phyloP scores from a whole-genome alignment of 2,888 invertebrate genomes.

The Spilosoma lubricipeda region DNA sequence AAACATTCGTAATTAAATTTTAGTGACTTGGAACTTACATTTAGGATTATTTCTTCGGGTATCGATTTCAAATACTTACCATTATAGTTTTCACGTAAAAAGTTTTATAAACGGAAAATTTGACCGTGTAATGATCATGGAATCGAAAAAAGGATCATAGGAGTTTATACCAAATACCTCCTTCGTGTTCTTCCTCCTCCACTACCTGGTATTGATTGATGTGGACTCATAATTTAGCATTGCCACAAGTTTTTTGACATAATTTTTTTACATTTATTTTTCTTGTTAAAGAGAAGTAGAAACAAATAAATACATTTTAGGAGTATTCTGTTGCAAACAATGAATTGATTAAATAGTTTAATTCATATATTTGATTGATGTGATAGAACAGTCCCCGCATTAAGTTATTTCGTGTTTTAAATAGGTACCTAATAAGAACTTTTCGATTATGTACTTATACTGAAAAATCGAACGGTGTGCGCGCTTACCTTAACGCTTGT shows the following conservation, averaged over 20 bases:
- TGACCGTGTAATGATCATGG: background rate
- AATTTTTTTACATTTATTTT: background rate
- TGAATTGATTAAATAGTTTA: background rate
- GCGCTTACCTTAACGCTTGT: conserved; percentile 10
- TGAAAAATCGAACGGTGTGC: conserved; percentile 13
- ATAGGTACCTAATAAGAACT: conserved; percentile 15
- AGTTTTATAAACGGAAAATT: background rate
- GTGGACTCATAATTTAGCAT: background rate
- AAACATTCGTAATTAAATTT: background rate
- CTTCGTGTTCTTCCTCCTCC: background rate
- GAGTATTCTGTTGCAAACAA: background rate
- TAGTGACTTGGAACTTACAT: background rate
- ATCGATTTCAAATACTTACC: background rate
- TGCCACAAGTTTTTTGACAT: background rate
- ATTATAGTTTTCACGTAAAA: background rate
- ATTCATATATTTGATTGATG: conserved; percentile 14
- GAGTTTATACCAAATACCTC: background rate
- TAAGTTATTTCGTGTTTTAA: conserved; percentile 1
- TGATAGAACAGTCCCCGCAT: conserved; percentile 6
- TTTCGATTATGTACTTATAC: conserved; percentile 25
- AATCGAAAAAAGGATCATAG: too few species aligned
- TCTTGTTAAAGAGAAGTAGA: background rate
- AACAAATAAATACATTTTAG: background rate
- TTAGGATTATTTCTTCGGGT: background rate
- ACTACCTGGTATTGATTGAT: too few species aligned